These are phyloP conservation scores for Seladonia tumulorum DNA, from an alignment of 2,888 invertebrate genomes.

Conservation along the genomic window DNA sequence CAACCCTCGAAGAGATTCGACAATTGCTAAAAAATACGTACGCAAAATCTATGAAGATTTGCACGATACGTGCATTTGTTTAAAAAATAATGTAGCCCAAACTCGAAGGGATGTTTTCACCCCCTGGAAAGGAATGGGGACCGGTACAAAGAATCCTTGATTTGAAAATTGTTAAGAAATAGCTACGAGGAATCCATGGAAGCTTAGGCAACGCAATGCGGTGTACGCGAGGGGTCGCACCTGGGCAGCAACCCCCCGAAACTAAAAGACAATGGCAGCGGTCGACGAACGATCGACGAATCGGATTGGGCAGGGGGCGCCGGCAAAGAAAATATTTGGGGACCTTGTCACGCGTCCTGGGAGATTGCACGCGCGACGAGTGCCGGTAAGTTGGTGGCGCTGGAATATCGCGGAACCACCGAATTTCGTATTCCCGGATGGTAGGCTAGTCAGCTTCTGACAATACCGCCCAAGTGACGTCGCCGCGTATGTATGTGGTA, in stretches of 20 bases:
- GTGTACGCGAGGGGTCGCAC: not conserved
- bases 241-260: not conserved
- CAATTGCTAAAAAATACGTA: too few species aligned
- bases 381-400: conserved; percentile 41
- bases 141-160: too few species aligned
- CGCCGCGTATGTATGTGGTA: conserved; percentile 64
- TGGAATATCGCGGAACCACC: conserved; percentile 69
- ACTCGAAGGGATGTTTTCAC: too few species aligned
- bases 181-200: not conserved
- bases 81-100: too few species aligned
- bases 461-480: conserved; percentile 82
- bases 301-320: conserved; percentile 25
- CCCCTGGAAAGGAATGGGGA: too few species aligned
- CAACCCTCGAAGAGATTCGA: too few species aligned
- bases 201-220: not conserved
- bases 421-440: conserved; percentile 81
- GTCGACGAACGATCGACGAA: conserved; percentile 43
- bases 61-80: too few species aligned
- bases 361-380: conserved; percentile 51
- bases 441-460: conserved; percentile 78
- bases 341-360: conserved; percentile 51
- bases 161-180: not conserved
- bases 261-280: conserved; percentile 27
- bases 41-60: too few species aligned
- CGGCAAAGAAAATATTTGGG: conserved; percentile 55